Base-by-base conservation (phyloP, 2,797 vertebrate genomes). In the Amphiprion clarkii region DNA sequence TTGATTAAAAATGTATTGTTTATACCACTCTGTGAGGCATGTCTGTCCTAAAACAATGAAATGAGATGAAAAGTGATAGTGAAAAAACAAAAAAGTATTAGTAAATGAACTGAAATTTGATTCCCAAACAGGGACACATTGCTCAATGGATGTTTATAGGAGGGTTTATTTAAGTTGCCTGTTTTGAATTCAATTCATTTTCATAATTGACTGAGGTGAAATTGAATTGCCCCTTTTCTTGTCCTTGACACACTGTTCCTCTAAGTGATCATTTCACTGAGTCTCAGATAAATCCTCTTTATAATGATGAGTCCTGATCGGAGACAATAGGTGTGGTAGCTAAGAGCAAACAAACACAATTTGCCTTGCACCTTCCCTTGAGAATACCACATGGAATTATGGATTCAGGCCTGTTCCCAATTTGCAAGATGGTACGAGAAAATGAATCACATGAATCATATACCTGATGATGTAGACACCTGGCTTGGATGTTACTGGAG, bases 401-500 rank as follows among this genome's bases (percentile, higher is more conserved):
- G 86, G 80, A 90, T 91, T 90, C 85, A 88, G 84, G 66, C 68
- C 78, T 86, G 82, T 78, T 87, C 90, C 86, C 81, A 91, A 92
- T 91, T 92, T 92, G 83, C 88, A 88, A 86, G 79, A 89, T 85
- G 81, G 80, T 88, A 52, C 74, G 40, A 74, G 82, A 84, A 92
- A 92, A 93, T 90, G 65, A 87, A 87, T 84, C 77, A 2, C 85
- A 92, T 88, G 88, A 92, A 88, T 92, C 87, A 92, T 86, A 88
- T 58, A 87, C 79, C 82, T 88, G 83, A 89, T 88, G 86, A 89
- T 88, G 82, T 83, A 76, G 88, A 93, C 89, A 89, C 89, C 85
- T 89, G 83, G 87, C 78, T 88, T 78, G 74, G 76, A 85, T 85
- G 76, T 81, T 88, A 73, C 69, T 29, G 55, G 57, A 76, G 64